Evolutionary conservation across 2,888 invertebrate genomes (phyloP).

Genomic region (Chironomus tentans): DNA sequence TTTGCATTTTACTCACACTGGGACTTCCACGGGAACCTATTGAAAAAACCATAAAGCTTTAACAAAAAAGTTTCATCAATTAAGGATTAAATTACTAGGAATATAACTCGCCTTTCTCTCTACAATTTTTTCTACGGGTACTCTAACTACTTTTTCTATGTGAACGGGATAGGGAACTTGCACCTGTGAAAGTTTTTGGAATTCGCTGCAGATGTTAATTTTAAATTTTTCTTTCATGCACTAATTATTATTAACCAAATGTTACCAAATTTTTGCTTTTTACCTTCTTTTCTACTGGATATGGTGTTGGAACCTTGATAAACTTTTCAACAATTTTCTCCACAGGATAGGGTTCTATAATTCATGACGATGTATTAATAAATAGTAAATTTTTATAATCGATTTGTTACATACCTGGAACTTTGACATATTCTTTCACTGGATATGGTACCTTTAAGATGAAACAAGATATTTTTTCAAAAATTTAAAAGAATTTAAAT

Average conservation of each 20-base stretch:
- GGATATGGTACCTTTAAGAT: constrained; percentile 31
- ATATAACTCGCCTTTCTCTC: constrained; percentile 11
- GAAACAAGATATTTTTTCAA: neutral
- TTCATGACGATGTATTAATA: too few relatives aligned
- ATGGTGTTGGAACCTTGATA: constrained; percentile 22
- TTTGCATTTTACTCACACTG: neutral
- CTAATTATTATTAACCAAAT: neutral
- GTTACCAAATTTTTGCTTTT: neutral
- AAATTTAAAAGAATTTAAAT: neutral
- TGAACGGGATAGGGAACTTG: constrained; percentile 27
- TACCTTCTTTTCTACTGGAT: constrained; percentile 23
- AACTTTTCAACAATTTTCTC: neutral
- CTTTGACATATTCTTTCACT: constrained; percentile 13
- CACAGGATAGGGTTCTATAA: neutral
- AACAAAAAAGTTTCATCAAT: neutral
- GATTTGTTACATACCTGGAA: neutral
- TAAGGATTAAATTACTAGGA: neutral
- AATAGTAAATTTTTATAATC: too few relatives aligned
- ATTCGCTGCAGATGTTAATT: neutral
- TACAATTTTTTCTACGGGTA: constrained; percentile 47
- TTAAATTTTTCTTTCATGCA: neutral
- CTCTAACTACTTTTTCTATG: constrained; percentile 35
- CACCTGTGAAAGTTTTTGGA: constrained; percentile 4
- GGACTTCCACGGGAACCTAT: neutral
- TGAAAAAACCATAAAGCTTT: neutral